Conservation (phyloP, 1,140 invertebrate species). For the Drosophila insularis region DNA sequence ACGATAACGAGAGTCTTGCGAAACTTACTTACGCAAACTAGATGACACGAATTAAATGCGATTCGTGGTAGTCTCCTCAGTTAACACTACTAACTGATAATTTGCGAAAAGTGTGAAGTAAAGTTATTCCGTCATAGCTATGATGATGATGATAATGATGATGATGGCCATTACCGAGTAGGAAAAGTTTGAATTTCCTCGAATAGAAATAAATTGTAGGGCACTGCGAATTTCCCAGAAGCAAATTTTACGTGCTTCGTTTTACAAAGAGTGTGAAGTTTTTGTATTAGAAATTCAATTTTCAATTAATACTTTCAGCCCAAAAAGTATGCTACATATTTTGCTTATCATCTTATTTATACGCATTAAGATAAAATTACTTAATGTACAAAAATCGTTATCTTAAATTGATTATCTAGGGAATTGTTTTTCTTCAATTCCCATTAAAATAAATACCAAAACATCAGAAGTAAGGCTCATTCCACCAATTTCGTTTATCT, state of each 20-base stretch:
- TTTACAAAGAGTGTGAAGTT: background rate
- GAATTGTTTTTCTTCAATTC: constrained; percentile 30
- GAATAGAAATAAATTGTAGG: background rate
- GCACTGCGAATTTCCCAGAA: background rate
- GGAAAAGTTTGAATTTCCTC: background rate
- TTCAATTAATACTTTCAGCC: background rate
- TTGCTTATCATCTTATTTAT: background rate
- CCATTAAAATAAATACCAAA: constrained; percentile 6
- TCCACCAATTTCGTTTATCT: background rate
- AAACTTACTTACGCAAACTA: constrained; percentile 43
- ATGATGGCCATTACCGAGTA: background rate
- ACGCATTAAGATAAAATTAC: background rate
- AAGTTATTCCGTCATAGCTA: constrained; percentile 18
- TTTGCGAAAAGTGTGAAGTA: constrained; percentile 27
- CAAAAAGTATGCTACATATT: background rate
- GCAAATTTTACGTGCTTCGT: too few relatives aligned
- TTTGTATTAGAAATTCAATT: background rate
- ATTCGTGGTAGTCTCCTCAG: constrained; percentile 9
- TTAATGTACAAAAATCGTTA: background rate
- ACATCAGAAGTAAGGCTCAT: constrained; percentile 1
- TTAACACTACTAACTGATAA: constrained; percentile 30
- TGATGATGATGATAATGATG: constrained; percentile 3
- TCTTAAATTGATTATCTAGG: background rate
- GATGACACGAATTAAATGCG: background rate
- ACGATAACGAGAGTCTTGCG: background rate